Evolutionary conservation across 2,113 vertebrate genomes (phyloP).

Genomic region (Carassius carassius): DNA sequence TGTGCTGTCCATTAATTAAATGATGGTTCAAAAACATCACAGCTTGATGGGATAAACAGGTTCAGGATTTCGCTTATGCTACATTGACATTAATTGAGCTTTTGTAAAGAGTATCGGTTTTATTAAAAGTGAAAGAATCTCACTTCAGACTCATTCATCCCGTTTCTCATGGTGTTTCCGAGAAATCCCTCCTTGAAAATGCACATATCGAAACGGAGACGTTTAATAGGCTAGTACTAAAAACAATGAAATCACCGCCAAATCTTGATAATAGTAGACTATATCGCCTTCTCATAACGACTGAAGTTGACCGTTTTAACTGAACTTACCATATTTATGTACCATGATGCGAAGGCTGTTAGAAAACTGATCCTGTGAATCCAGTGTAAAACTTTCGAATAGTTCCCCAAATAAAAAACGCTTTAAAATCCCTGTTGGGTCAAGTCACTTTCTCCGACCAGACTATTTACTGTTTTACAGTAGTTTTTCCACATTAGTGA

Average conservation of each 20-base stretch:
- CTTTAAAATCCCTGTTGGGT: background rate
- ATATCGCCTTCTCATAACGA: background rate
- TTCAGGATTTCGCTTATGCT: background rate
- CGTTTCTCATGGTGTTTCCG: conserved; percentile 49
- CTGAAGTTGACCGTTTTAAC: conserved; percentile 21
- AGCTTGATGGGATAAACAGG: background rate
- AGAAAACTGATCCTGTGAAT: conserved; percentile 6
- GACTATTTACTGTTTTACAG: background rate
- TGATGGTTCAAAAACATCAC: background rate
- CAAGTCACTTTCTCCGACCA: background rate
- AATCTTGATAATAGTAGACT: background rate
- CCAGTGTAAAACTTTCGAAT: background rate
- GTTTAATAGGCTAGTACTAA: background rate
- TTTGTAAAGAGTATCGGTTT: background rate
- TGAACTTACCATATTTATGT: conserved; percentile 77
- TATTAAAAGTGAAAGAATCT: background rate
- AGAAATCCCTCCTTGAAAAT: background rate
- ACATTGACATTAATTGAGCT: background rate
- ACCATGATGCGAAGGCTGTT: conserved; percentile 67
- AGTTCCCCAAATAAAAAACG: background rate
- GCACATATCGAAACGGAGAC: background rate
- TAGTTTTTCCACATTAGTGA: background rate
- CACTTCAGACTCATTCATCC: conserved; percentile 49
- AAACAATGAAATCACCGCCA: background rate
- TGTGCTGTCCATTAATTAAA: background rate